Conservation (phyloP, 1,140 invertebrate species). For the Drosophila aff. region DNA sequence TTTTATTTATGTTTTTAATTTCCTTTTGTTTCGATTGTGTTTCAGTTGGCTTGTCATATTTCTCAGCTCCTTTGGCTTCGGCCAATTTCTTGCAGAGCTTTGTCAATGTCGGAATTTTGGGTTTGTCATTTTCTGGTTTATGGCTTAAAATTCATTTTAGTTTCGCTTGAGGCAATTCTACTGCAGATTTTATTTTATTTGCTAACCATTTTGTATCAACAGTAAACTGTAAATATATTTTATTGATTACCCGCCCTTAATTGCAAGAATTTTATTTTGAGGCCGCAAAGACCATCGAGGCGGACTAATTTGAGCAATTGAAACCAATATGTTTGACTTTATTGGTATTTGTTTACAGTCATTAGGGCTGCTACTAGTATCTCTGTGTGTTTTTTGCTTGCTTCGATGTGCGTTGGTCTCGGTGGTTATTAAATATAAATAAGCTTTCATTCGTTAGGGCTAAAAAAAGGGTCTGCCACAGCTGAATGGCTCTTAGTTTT, state of each 20-base stretch:
- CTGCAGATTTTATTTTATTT: constrained; percentile 29
- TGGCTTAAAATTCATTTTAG: constrained; percentile 49
- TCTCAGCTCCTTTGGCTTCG: constrained; percentile 22
- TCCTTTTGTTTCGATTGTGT: constrained; percentile 72
- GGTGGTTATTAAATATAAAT: constrained; percentile 26
- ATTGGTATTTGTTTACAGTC: constrained; percentile 2
- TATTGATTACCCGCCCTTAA: constrained; percentile 8
- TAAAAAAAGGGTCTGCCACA: not conserved
- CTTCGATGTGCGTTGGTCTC: not conserved
- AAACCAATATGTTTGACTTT: constrained; percentile 1
- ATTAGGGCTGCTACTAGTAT: not conserved
- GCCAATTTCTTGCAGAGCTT: constrained; percentile 71
- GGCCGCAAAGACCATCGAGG: not conserved
- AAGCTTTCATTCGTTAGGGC: not conserved
- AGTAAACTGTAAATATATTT: not conserved
- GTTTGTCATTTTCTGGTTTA: constrained; percentile 61
- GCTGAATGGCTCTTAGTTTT: constrained; percentile 9
- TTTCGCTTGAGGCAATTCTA: constrained; percentile 29
- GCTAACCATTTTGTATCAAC: not conserved
- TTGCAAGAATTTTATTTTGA: not conserved
- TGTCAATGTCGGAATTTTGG: constrained; percentile 71
- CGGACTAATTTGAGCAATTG: constrained; percentile 9
- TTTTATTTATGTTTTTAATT: constrained; percentile 82
- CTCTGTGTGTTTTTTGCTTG: constrained; percentile 9
- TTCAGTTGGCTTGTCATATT: constrained; percentile 40